These are phyloP conservation scores for Epinephelus cyanopodus DNA, from an alignment of 2,113 vertebrate species.

Conservation along the genomic window DNA sequence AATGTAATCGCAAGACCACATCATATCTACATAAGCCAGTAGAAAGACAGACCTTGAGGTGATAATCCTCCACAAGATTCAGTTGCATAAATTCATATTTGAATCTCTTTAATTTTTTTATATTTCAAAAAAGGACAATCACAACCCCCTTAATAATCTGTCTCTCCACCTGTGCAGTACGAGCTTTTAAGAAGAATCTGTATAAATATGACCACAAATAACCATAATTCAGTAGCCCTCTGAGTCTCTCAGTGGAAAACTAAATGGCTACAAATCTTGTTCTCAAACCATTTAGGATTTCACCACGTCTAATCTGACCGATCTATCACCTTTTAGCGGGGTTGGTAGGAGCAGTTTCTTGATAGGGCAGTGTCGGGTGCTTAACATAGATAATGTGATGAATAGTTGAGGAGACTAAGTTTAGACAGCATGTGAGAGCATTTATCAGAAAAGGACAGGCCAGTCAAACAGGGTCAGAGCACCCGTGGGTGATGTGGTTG, in stretches of 20 bases:
- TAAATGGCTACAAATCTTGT: constrained; percentile 15
- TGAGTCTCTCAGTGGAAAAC: background rate
- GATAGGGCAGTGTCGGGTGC: constrained; percentile 58
- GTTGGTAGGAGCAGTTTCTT: constrained; percentile 20
- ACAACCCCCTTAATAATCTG: background rate
- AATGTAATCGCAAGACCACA: constrained; percentile 58
- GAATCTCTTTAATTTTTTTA: background rate
- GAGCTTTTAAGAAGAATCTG: background rate
- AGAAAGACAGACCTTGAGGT: constrained; percentile 44
- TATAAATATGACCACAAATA: background rate
- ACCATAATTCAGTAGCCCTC: background rate
- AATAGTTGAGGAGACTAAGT: constrained; percentile 77
- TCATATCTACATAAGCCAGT: constrained; percentile 51
- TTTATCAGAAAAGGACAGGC: constrained; percentile 76
- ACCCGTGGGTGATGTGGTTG: background rate
- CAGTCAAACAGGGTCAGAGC: constrained; percentile 66
- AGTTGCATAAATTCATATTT: constrained; percentile 67
- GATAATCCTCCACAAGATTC: constrained; percentile 76
- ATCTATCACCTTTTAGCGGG: constrained; percentile 36
- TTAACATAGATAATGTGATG: constrained; percentile 78
- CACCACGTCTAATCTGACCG: constrained; percentile 36
- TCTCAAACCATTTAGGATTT: constrained; percentile 34
- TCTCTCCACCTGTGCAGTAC: background rate
- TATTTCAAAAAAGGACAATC: background rate
- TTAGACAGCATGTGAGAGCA: constrained; percentile 79